These are phyloP conservation scores for Rhizoglyphus robini DNA, from an alignment of 1,140 invertebrate species.

Conservation along the genomic window DNA sequence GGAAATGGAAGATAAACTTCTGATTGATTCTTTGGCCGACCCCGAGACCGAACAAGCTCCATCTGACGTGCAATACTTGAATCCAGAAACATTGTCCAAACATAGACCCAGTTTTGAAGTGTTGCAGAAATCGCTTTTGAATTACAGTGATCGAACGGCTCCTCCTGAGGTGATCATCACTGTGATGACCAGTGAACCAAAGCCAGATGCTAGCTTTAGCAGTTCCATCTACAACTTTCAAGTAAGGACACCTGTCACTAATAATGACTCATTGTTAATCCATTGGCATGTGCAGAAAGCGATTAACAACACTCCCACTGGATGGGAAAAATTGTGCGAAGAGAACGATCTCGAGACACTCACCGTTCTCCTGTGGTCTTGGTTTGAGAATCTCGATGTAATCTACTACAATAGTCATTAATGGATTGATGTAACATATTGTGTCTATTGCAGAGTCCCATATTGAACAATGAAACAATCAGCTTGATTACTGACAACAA, in stretches of 20 bases:
- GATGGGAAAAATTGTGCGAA: constrained; percentile 22
- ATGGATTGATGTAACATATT: not conserved
- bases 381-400: constrained; percentile 24
- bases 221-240: not conserved
- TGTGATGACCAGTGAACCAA: not conserved
- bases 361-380: constrained; percentile 23
- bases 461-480: constrained; percentile 46
- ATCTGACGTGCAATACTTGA: not conserved
- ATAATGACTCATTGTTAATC: not conserved
- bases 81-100: not conserved
- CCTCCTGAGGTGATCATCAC: not conserved
- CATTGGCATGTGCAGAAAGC: no score
- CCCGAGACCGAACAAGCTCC: not conserved
- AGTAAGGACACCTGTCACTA: not conserved
- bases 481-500: constrained; percentile 18
- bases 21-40: not conserved
- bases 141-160: not conserved
- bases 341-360: constrained; percentile 23
- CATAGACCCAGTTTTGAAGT: not conserved
- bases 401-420: constrained; percentile 11
- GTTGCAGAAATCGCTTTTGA: not conserved
- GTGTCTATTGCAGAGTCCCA: constrained; percentile 40
- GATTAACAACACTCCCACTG: constrained; percentile 20
- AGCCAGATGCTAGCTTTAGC: not conserved
- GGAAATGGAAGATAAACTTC: not conserved